Evolutionary conservation across 1,140 invertebrate genomes (phyloP).

Genomic region (Gryllus bimaculatus): DNA sequence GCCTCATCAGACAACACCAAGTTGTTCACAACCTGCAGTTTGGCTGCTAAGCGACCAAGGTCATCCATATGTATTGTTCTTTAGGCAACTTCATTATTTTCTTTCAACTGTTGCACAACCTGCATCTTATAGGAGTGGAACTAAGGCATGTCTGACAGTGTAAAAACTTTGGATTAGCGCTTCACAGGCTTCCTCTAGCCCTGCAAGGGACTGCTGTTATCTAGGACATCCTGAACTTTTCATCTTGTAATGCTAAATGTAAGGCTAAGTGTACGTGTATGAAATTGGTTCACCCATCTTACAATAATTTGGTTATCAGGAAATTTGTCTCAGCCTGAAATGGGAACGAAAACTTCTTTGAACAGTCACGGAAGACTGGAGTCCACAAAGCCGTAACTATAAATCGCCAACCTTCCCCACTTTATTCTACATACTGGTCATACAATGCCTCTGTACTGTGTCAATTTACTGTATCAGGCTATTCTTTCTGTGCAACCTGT

Average conservation of each 20-base stretch:
- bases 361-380: background rate
- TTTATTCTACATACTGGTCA: background rate
- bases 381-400: background rate
- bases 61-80: background rate
- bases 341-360: background rate
- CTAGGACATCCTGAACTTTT: background rate
- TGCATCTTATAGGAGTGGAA: background rate
- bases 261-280: background rate
- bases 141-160: constrained; percentile 1
- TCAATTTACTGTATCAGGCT: no score
- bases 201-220: background rate
- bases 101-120: background rate
- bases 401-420: background rate
- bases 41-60: constrained; percentile 7
- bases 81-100: background rate
- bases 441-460: no score
- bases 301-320: background rate
- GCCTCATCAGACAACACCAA: background rate
- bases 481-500: no score
- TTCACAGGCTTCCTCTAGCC: background rate
- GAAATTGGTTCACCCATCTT: background rate
- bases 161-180: background rate
- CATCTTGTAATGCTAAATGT: no score
- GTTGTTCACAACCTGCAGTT: background rate
- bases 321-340: background rate